Evolutionary conservation across 2,797 vertebrate genomes (phyloP), one percentile per base, ranked within the genome.

Genomic region (Platyrinchus mystaceus): DNA sequence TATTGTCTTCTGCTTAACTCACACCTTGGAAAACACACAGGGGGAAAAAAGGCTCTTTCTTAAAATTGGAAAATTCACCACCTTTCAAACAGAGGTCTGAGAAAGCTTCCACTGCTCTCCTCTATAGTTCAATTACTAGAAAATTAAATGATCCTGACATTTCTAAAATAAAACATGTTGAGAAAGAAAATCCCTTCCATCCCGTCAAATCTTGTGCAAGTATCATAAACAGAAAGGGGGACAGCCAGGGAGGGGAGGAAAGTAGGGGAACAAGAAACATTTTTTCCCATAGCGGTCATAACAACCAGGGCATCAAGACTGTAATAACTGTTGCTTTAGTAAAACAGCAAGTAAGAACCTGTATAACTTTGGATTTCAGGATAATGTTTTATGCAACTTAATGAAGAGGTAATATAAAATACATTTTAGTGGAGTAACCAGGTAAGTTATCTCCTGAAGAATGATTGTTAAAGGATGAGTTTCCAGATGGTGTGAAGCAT

Each of bases 361-460:
- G 47, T 60, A 37, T 75, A 73, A 90, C 87, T 95, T 60, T 84
- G 80, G 52, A 68, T 93, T 96, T 95, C 87, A 90, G 64, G 94
- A 56, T 36, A 75, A 62, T 11, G 5, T 39, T 52, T 74, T 83
- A 22, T 59, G 28, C 47, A 92, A 66, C 52, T n/a, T 80, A 49
- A 84, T 32, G 15, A 92, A 88, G 58, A 90, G 12, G n/a, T 62
- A 86, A 94, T n/a, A 49, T 5, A 7, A 47, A 91, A 53, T 90
- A 39, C 71, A 10, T 94, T 49, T 82, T 70, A 52, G 50, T 88
- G 47, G 44, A 84, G 83, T 59, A 95, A 95, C 23, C n/a, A 79
- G 14, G 17, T 83, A 70, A 94, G 41, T 64, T 64, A 90, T 46
- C 39, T 69, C 87, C 95, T 91, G 75, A 92, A 95, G 66, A 92